Conservation (phyloP, 2,797 vertebrate species). For the Rhinogobio ventralis region DNA sequence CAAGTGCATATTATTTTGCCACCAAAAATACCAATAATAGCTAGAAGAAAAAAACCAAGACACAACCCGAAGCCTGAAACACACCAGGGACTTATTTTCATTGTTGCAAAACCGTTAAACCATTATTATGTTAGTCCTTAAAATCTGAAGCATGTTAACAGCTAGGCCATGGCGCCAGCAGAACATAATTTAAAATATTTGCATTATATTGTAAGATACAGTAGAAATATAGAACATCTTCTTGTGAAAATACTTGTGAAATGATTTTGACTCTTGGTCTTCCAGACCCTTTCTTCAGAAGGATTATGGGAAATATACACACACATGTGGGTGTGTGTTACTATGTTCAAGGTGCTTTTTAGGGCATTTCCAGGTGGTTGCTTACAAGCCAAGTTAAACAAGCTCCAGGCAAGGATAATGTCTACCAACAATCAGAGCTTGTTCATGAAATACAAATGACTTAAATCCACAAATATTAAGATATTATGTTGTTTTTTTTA, state of each 20-base stretch:
- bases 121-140: not conserved
- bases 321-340: not conserved
- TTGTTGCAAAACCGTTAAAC: not conserved
- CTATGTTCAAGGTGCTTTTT: not conserved
- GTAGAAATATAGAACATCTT: not conserved
- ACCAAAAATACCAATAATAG: conserved; percentile 3
- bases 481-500: conserved; percentile 8
- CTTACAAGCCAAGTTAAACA: not conserved
- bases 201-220: not conserved
- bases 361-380: not conserved
- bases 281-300: not conserved
- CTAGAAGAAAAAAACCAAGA: conserved; percentile 3
- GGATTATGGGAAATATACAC: not conserved
- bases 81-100: not conserved
- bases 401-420: not conserved
- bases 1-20: not conserved
- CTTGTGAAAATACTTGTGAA: not conserved
- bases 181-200: not conserved
- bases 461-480: not conserved
- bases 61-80: not conserved
- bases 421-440: not conserved
- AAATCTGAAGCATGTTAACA: conserved; percentile 1
- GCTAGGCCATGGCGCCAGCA: not conserved
- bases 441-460: not conserved
- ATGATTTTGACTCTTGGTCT: not conserved